Evolutionary conservation across 2,888 invertebrate genomes (phyloP), one percentile per base, ranked within the genome.

Genomic region (Trichogramma evanescens): DNA sequence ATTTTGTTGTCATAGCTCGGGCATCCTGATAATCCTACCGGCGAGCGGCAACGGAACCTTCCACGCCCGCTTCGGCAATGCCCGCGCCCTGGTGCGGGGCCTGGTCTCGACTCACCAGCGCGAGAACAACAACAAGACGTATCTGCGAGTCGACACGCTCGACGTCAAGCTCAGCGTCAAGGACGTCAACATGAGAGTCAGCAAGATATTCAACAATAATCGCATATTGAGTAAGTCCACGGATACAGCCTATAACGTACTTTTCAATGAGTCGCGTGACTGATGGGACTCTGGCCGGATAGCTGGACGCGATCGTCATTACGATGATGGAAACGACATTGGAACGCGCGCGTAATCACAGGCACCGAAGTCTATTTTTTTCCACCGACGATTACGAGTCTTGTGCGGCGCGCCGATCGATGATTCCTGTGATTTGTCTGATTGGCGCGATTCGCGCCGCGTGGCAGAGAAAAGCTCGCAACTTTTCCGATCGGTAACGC

Each of bases 11-110:
- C 26, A 6, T 9, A 88, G 88, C 69, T 84, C 85, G 57, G 88
- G 88, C 0, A 83, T 88, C 4, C 74, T 88, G 50, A 81, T 88
- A 63, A 87, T 88, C 63, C 80, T 88, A 51, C 88, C 88, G 6
- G 88, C 88, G 0, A 86, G 85, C 65, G 88, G 88, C 59, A 86
- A 85, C 64, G 88, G 88, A 41, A 86, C 86, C 6, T 88, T 88
- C 70, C 82, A 84, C 70, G 86, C 86, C 49, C 77, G 80, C 54
- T 83, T 88, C 69, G 83, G 84, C 65, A 85, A 86, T 59, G 81
- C 85, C 3, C 80, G 78, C 13, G 85, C 84, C 5, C 78, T 82
- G 62, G 80, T 87, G 4, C 82, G 80, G 63, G 88, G 88, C 55
- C 80, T 78, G 56, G 80, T 84, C 0, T 84, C 84, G 13, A 74